Evolutionary conservation across 2,888 invertebrate genomes (phyloP).

Genomic region (Hydriomena furcata): DNA sequence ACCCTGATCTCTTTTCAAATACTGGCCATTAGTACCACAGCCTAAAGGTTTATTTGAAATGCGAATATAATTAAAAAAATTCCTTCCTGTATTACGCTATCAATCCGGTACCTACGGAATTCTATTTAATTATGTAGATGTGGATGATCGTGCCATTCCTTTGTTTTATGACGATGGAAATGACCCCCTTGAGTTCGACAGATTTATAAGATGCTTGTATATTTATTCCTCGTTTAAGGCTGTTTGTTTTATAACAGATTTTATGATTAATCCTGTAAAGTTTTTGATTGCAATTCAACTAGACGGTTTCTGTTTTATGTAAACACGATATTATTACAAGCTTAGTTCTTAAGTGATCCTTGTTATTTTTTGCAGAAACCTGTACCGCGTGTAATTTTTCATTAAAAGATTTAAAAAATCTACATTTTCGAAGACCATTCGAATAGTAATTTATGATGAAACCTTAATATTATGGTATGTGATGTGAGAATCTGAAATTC

Average conservation of each 20-base stretch:
- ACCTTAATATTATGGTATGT: too few species aligned
- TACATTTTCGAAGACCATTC: too few species aligned
- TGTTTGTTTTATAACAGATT: conserved; percentile 9
- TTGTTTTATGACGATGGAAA: conserved; percentile 50
- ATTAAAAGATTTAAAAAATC: too few species aligned
- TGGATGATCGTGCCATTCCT: conserved; percentile 52
- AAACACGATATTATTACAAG: too few species aligned
- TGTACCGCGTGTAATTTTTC: too few species aligned
- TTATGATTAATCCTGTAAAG: neutral
- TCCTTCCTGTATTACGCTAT: conserved; percentile 14
- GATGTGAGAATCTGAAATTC: too few species aligned
- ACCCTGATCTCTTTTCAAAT: neutral
- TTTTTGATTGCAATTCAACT: too few species aligned
- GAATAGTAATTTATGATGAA: too few species aligned
- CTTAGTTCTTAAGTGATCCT: too few species aligned
- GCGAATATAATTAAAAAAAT: conserved; percentile 15
- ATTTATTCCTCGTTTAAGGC: conserved; percentile 23
- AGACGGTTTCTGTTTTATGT: too few species aligned
- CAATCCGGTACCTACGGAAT: conserved; percentile 26
- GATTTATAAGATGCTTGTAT: conserved; percentile 37
- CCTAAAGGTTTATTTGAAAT: neutral
- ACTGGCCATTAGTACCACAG: neutral
- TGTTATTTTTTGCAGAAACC: too few species aligned
- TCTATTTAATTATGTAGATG: conserved; percentile 68
- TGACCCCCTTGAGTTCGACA: conserved; percentile 37